phyloP scores from a whole-genome alignment of 2,888 invertebrate genomes.

The Archaeoteleia sp. region DNA sequence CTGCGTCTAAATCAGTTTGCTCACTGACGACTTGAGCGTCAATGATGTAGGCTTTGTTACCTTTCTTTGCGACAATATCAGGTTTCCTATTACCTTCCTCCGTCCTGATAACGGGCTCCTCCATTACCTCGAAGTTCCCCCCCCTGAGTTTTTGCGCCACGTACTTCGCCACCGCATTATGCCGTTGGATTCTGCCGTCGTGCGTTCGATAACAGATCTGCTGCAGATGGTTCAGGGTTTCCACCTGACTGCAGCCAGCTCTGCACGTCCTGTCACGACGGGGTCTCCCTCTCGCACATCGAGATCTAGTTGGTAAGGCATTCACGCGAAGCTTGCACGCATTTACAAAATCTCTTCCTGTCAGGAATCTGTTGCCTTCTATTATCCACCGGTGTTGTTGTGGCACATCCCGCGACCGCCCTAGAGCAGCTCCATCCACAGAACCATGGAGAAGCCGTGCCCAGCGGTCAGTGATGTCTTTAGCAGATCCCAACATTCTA shows the following conservation, averaged over 20 bases:
- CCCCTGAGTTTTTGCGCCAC: background rate
- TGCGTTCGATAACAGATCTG: constrained; percentile 37
- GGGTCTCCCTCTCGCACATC: constrained; percentile 58
- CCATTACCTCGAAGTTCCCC: background rate
- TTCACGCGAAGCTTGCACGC: constrained; percentile 59
- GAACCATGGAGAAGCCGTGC: too few relatives aligned
- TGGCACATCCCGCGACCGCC: constrained; percentile 2
- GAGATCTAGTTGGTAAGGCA: constrained; percentile 60
- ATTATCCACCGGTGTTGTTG: constrained; percentile 32
- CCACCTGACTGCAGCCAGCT: constrained; percentile 8
- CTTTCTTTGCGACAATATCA: constrained; percentile 59
- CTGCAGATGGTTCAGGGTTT: constrained; percentile 36
- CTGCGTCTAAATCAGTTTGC: constrained; percentile 52
- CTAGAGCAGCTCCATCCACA: constrained; percentile 32
- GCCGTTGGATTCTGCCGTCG: constrained; percentile 13
- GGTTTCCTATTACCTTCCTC: constrained; percentile 60
- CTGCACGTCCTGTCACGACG: constrained; percentile 19
- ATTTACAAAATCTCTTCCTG: constrained; percentile 37
- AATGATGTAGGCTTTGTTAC: constrained; percentile 58
- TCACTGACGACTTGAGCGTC: constrained; percentile 59
- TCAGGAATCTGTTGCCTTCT: constrained; percentile 29
- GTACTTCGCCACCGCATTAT: constrained; percentile 47
- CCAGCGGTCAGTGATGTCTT: constrained; percentile 35
- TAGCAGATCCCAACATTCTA: background rate
- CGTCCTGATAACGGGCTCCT: constrained; percentile 47